Conservation (phyloP, 2,113 vertebrate genomes). For the Phoxinus phoxinus region DNA sequence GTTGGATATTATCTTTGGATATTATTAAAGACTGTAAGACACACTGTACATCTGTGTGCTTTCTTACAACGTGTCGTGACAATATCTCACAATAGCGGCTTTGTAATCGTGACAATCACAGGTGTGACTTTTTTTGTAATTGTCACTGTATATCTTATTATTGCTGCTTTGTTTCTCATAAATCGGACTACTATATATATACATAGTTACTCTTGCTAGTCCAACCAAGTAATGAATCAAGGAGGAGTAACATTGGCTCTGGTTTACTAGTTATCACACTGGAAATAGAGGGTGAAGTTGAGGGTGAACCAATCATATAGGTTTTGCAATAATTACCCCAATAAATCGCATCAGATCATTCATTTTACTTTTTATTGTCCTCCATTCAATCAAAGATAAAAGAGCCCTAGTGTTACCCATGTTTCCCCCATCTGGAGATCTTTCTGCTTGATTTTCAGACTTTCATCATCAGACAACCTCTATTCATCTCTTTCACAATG, state of each 20-base stretch:
- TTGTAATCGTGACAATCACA: background rate
- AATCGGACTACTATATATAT: too few species aligned
- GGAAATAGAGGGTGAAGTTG: background rate
- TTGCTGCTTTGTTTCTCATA: background rate
- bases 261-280: background rate
- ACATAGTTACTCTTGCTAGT: background rate
- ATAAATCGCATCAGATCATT: background rate
- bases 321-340: background rate
- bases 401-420: background rate
- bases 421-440: background rate
- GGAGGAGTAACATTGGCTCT: background rate
- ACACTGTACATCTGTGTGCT: too few species aligned
- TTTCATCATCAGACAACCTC: conserved; percentile 27
- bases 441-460: conserved; percentile 26
- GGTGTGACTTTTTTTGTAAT: background rate
- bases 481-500: conserved; percentile 43
- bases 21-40: too few species aligned
- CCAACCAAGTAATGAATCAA: background rate
- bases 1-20: too few species aligned
- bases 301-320: background rate
- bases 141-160: background rate
- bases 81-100: background rate
- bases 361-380: background rate
- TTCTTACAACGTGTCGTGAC: too few species aligned
- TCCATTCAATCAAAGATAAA: background rate